phyloP scores from a whole-genome alignment of 2,888 invertebrate species.

The Epistrophe grossulariae region DNA sequence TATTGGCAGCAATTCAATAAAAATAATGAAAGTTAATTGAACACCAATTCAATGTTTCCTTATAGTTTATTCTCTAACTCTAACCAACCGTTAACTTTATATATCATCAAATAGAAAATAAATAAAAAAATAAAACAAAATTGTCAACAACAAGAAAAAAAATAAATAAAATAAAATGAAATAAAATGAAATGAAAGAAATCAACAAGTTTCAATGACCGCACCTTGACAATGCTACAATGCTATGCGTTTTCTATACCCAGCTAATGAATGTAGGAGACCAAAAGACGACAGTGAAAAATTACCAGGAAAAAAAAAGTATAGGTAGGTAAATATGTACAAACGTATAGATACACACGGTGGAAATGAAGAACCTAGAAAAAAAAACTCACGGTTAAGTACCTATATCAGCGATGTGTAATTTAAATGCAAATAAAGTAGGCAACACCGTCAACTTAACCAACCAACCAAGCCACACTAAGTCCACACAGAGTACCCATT shows the following conservation, averaged over 20 bases:
- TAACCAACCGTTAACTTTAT: slow-evolving; percentile 16
- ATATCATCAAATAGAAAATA: slow-evolving; percentile 14
- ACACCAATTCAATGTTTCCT: slow-evolving; percentile 14
- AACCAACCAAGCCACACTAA: background rate
- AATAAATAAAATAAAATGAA: slow-evolving; percentile 7
- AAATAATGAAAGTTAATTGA: slow-evolving; percentile 31
- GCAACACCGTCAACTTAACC: slow-evolving; percentile 22
- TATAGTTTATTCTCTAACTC: background rate
- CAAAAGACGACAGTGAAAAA: slow-evolving; percentile 27
- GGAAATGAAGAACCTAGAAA: slow-evolving; percentile 20
- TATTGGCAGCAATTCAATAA: slow-evolving; percentile 26
- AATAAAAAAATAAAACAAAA: slow-evolving; percentile 25
- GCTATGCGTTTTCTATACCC: slow-evolving; percentile 10
- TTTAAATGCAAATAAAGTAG: slow-evolving; percentile 39
- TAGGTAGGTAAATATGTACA: background rate
- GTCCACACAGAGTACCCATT: background rate
- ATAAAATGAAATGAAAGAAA: slow-evolving; percentile 19
- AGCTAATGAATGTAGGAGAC: slow-evolving; percentile 36
- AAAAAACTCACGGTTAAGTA: slow-evolving; percentile 14
- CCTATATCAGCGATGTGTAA: slow-evolving; percentile 32
- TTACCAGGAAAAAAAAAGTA: background rate
- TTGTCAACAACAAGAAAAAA: slow-evolving; percentile 9
- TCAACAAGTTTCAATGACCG: slow-evolving; percentile 60
- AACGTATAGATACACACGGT: background rate
- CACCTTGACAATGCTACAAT: slow-evolving; percentile 50